These are phyloP conservation scores for Nudaria mundana DNA, from an alignment of 2,888 invertebrate species.

Conservation along the genomic window DNA sequence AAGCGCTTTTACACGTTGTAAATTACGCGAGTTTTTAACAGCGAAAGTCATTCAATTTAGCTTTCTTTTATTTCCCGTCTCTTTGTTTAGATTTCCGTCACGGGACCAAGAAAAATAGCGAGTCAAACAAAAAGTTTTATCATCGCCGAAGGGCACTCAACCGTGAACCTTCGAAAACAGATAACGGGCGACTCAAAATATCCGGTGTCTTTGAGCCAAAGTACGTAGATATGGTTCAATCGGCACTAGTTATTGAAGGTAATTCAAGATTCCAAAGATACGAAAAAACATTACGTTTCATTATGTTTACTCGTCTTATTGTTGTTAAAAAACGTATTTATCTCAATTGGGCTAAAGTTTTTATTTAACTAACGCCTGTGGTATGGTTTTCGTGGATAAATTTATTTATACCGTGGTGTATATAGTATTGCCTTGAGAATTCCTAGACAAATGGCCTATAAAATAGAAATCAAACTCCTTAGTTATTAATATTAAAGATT, in stretches of 20 bases:
- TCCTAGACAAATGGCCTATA: too few relatives aligned
- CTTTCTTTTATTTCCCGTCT: constrained; percentile 54
- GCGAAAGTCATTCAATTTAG: constrained; percentile 52
- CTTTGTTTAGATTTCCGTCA: constrained; percentile 62
- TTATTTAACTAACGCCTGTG: too few relatives aligned
- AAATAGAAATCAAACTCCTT: too few relatives aligned
- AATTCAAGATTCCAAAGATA: too few relatives aligned
- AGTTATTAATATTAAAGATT: too few relatives aligned
- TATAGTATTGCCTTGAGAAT: too few relatives aligned
- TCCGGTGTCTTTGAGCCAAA: constrained; percentile 34
- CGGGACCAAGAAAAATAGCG: constrained; percentile 49
- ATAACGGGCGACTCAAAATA: constrained; percentile 39
- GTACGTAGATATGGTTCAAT: constrained; percentile 24
- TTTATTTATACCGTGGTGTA: too few relatives aligned
- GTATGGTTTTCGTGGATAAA: too few relatives aligned
- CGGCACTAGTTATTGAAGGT: constrained; percentile 20
- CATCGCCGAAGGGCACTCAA: constrained; percentile 49
- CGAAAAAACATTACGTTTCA: too few relatives aligned
- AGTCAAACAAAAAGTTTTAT: constrained; percentile 49
- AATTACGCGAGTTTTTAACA: constrained; percentile 46
- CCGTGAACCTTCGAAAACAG: constrained; percentile 53
- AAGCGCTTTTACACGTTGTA: constrained; percentile 30
- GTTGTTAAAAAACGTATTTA: too few relatives aligned
- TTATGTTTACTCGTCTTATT: too few relatives aligned
- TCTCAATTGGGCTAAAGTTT: too few relatives aligned